Base-by-base conservation (phyloP, 1,140 invertebrate genomes). In the Holotrichia oblita region DNA sequence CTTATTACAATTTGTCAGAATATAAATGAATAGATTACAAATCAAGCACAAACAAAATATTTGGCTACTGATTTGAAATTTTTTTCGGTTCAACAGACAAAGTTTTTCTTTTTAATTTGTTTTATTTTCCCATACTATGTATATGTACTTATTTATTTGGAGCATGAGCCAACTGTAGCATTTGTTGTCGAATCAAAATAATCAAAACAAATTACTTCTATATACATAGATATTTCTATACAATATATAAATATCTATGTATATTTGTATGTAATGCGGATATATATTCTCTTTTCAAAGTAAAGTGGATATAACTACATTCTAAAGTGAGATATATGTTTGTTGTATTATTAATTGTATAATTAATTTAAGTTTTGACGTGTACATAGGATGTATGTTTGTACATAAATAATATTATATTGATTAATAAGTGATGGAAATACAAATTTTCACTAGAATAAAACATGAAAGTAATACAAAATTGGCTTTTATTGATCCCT, bases 311-410 rank as follows among this genome's bases (percentile, higher is more conserved):
- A 69, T 69, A 69, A 24, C 61, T 69, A 69, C 61, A 69, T 69
- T 69, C 61, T 69, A 69, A 69, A 69, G 61, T 69, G 61, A 69
- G 20, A 69, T 69, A 69, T 69, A 69, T 79, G 76, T 80, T 83
- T 74, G 80, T 80, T 80, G 79, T 82, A 82, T 80, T 82, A 72
- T 82, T 82, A 73, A 82, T 83, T 83, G 79, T 83, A 81, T 76
- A 76, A 48, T 82, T 82, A 76, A 78, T 81, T 80, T 81, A 83
- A 82, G 79, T 81, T 83, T 82, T 77, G 79, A 81, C 74, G 80
- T 85, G 83, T 85, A 84, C 81, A 84, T 85, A 85, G 83, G 81
- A 81, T 88, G 86, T 88, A 88, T 88, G 87, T 87, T 88, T 88
- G 87, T 88, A 88, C 82, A 88, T 88, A 88, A 86, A 87, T 74